Evolutionary conservation across 2,888 invertebrate genomes (phyloP).

Genomic region (Stomorhina lunata): DNA sequence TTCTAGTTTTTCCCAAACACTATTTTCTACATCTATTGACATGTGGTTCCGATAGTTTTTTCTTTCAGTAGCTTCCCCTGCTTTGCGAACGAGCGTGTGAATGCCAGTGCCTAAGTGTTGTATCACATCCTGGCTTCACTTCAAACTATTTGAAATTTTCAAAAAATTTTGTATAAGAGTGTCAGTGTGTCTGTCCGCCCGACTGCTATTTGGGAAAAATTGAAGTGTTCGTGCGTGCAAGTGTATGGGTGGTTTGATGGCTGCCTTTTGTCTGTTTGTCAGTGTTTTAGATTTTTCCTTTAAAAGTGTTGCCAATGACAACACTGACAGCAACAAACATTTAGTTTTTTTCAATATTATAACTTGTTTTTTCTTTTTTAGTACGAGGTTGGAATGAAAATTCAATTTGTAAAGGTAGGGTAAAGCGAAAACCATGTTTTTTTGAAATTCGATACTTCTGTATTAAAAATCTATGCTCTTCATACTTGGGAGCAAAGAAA

Average conservation of each 20-base stretch:
- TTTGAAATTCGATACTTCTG: too few relatives aligned
- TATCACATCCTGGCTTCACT: slow-evolving; percentile 50
- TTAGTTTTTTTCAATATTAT: slow-evolving; percentile 32
- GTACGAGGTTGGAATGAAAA: background rate
- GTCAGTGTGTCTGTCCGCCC: background rate
- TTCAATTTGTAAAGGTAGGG: too few relatives aligned
- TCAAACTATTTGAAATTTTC: slow-evolving; percentile 30
- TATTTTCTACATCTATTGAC: slow-evolving; percentile 31
- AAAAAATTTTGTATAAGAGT: background rate
- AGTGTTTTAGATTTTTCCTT: slow-evolving; percentile 39
- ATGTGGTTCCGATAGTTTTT: slow-evolving; percentile 52
- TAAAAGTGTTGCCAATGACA: slow-evolving; percentile 65
- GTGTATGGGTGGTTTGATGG: slow-evolving; percentile 26
- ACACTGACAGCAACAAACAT: slow-evolving; percentile 60
- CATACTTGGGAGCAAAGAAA: too few relatives aligned
- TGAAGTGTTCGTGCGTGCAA: slow-evolving; percentile 29
- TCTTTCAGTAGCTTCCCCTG: slow-evolving; percentile 17
- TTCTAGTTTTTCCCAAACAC: slow-evolving; percentile 43
- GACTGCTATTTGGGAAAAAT: slow-evolving; percentile 13
- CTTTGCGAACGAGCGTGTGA: background rate
- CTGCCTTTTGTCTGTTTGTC: background rate
- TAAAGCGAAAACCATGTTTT: too few relatives aligned
- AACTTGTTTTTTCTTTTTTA: background rate
- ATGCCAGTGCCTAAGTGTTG: slow-evolving; percentile 21
- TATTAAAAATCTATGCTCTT: too few relatives aligned